Evolutionary conservation across 2,797 vertebrate genomes (phyloP), one percentile per base, ranked within the genome.

Genomic region (Erethizon dorsatum): DNA sequence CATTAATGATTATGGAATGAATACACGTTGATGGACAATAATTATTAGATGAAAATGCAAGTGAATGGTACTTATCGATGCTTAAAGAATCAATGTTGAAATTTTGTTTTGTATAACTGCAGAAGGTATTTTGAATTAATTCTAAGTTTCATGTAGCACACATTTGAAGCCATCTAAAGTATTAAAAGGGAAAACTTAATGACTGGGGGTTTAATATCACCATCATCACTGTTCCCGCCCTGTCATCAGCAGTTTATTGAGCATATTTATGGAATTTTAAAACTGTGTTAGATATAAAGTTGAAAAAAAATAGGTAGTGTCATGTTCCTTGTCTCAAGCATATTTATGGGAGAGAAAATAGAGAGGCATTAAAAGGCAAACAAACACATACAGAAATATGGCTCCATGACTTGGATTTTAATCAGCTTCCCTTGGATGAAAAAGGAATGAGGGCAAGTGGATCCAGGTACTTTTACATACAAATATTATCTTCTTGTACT

Each of bases 381-480:
- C 31, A 82, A 71, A 8, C 87, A 86, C 57, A 50, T 94, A 52
- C 15, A 56, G 67, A 82, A 89, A 61, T 56, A 2, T 87, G 33
- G 24, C 14, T 78, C 59, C 93, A 45, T 77, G 79, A 90, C 59
- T 57, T 86, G 59, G 47, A 69, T 93, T 96, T 73, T 79, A 93
- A 92, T 96, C 91, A 94, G 88, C 18, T 83, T 91, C 63, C 41
- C 47, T 95, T 90, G 90, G 78, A 90, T 77, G 85, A 95, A 94
- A 86, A 33, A 73, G 80, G 69, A 93, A 96, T 77, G 65, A 95
- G 91, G 63, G 91, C 77, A 94, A 97, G 88, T 33, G 52, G 73
- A 71, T 63, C n/a, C 67, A 95, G 92, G 82, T 97, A 95, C 80
- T 97, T 93, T 73, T 33, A n/a, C 79, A 94, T 82, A 95, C 93